Conservation (phyloP, 2,797 vertebrate genomes). For the Diplodus sargus region DNA sequence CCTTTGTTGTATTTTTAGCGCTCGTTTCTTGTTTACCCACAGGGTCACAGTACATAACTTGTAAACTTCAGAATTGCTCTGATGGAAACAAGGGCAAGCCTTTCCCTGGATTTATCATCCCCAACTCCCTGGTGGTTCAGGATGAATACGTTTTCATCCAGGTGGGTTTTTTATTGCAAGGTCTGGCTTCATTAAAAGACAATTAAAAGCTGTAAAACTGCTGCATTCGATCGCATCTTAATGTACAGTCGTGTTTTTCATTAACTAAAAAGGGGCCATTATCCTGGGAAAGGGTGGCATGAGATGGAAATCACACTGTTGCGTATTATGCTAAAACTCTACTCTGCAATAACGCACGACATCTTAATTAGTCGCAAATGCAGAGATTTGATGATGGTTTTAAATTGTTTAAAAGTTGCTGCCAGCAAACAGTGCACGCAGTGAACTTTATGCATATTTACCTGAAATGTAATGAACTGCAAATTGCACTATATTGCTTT, state of each 20-base stretch:
- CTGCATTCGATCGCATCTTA: conserved; percentile 69
- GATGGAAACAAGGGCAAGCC: conserved; percentile 91
- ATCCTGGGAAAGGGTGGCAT: conserved; percentile 58
- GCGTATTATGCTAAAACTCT: conserved; percentile 49
- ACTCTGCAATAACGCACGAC: conserved; percentile 40
- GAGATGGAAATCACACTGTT: conserved; percentile 60
- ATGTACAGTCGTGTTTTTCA: conserved; percentile 77
- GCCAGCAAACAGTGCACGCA: conserved; percentile 37
- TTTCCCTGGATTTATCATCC: conserved; percentile 94
- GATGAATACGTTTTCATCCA: conserved; percentile 98
- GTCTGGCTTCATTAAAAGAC: conserved; percentile 83
- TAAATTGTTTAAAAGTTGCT: conserved; percentile 45
- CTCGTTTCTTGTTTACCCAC: conserved; percentile 72
- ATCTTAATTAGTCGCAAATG: conserved; percentile 55
- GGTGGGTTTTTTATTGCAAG: conserved; percentile 86
- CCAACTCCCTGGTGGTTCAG: conserved; percentile 95
- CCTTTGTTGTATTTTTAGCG: conserved; percentile 61
- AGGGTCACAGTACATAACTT: conserved; percentile 97
- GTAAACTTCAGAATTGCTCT: conserved; percentile 95
- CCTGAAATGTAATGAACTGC: conserved; percentile 23
- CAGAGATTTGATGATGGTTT: conserved; percentile 45
- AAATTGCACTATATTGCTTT: conserved; percentile 52
- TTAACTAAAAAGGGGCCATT: conserved; percentile 78
- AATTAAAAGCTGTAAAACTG: conserved; percentile 78
- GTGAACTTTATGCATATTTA: conserved; percentile 43